Percentiles rank a stretch among this genome's conserved stretches.
phyloP scores from a whole-genome alignment of 2,888 invertebrate species.

The Loripinus fragilis region DNA sequence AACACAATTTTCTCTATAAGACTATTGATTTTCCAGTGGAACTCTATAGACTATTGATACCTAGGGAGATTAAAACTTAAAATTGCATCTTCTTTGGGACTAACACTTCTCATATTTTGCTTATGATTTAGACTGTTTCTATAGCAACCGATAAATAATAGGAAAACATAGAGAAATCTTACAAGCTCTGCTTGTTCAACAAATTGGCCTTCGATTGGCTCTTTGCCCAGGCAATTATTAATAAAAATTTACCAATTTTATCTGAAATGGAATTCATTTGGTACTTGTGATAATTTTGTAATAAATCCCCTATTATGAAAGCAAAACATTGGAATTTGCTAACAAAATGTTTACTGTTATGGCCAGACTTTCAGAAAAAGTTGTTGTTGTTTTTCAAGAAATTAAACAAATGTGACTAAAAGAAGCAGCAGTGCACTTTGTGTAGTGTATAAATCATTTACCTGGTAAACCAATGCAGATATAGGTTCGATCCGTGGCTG shows the following conservation, averaged over 20 bases:
- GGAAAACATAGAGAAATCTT: slow-evolving; percentile 15
- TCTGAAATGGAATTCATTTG: neutral
- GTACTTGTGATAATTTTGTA: neutral
- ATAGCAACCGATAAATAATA: slow-evolving; percentile 28
- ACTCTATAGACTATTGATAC: neutral
- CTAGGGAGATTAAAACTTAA: neutral
- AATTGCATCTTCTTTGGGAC: neutral
- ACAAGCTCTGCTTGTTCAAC: slow-evolving; percentile 19
- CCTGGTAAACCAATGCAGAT: too few relatives aligned
- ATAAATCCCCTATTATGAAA: too few relatives aligned
- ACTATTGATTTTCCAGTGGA: too few relatives aligned
- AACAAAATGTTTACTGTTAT: too few relatives aligned
- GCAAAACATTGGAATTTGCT: too few relatives aligned
- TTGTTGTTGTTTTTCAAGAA: too few relatives aligned
- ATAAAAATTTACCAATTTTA: neutral
- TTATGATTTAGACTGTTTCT: slow-evolving; percentile 17
- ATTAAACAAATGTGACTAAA: too few relatives aligned
- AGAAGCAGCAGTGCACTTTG: too few relatives aligned
- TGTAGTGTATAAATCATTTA: too few relatives aligned
- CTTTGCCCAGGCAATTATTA: slow-evolving; percentile 8
- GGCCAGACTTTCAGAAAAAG: too few relatives aligned
- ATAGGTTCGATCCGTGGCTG: too few relatives aligned
- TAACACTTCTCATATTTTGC: slow-evolving; percentile 4
- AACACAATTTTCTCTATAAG: too few relatives aligned
- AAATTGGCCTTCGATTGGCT: slow-evolving; percentile 18